These are phyloP conservation scores for Caenorhabditis parvicauda DNA, from an alignment of 2,888 invertebrate species.

Conservation along the genomic window DNA sequence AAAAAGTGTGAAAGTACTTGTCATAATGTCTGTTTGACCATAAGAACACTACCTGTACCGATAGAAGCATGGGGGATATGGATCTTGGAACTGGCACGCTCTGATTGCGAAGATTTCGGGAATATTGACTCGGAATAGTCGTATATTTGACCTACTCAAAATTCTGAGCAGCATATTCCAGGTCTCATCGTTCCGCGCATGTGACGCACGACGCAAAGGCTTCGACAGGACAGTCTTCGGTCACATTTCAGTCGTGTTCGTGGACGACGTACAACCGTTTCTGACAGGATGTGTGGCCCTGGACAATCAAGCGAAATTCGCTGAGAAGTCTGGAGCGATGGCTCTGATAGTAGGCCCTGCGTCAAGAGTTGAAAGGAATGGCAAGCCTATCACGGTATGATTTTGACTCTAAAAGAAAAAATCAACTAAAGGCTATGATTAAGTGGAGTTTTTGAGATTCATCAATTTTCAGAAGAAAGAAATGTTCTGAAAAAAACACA, in stretches of 20 bases:
- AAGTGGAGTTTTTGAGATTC: too few species aligned
- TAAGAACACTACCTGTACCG: too few species aligned
- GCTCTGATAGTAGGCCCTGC: conserved; percentile 46
- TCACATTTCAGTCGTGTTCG: conserved; percentile 49
- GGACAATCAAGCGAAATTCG: conserved; percentile 49
- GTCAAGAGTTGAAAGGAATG: conserved; percentile 26
- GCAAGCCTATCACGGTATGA: conserved; percentile 28
- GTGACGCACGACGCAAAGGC: conserved; percentile 39
- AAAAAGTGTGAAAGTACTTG: too few species aligned
- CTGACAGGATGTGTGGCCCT: conserved; percentile 47
- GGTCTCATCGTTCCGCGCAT: conserved; percentile 46
- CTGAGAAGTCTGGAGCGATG: conserved; percentile 47
- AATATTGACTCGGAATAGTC: too few species aligned
- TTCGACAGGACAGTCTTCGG: conserved; percentile 40
- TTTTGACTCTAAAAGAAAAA: neutral
- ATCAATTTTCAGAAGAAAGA: too few species aligned
- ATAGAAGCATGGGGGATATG: too few species aligned
- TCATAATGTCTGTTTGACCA: too few species aligned
- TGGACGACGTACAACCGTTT: conserved; percentile 49
- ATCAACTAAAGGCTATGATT: neutral
- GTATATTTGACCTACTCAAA: too few species aligned
- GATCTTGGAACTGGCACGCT: too few species aligned
- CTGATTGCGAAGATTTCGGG: too few species aligned
- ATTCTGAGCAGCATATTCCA: too few species aligned
- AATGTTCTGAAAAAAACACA: neutral